Evolutionary conservation across 1,140 invertebrate species (phyloP).

Genomic region (Drosophila leontia): DNA sequence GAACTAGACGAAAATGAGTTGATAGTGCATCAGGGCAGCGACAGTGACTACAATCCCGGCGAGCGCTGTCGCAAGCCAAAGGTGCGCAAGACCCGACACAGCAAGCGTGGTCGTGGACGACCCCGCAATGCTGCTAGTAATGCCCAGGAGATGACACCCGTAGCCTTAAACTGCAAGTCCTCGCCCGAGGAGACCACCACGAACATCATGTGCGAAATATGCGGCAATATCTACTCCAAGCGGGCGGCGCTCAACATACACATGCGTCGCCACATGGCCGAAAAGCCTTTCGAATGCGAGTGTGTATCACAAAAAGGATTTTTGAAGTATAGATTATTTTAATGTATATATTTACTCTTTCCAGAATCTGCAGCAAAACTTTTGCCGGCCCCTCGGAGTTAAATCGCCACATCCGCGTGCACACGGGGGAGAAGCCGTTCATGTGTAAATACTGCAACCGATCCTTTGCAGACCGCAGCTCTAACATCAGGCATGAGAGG

Average conservation of each 20-base stretch:
- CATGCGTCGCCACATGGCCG: conserved; percentile 78
- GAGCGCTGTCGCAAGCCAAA: conserved; percentile 54
- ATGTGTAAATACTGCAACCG: conserved; percentile 90
- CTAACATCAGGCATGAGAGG: conserved; percentile 87
- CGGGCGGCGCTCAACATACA: conserved; percentile 77
- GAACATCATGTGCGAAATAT: conserved; percentile 81
- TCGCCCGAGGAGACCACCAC: conserved; percentile 61
- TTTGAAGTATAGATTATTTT: not conserved
- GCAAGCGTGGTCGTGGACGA: conserved; percentile 61
- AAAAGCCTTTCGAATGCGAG: conserved; percentile 83
- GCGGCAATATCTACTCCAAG: conserved; percentile 79
- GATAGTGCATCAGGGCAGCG: conserved; percentile 49
- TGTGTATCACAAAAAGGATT: conserved; percentile 29
- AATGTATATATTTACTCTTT: not conserved
- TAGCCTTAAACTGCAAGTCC: conserved; percentile 26
- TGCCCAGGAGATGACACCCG: not conserved
- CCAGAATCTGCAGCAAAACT: conserved; percentile 74
- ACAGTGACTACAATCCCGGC: conserved; percentile 67
- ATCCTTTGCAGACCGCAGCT: conserved; percentile 89
- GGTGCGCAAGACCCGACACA: conserved; percentile 42
- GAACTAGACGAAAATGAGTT: conserved; percentile 59
- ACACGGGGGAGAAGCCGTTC: conserved; percentile 87
- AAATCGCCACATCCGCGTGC: conserved; percentile 76
- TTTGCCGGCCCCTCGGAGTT: conserved; percentile 79
- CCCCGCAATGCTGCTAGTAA: conserved; percentile 36